Percentiles rank a stretch among this genome's conserved stretches.
These are phyloP conservation scores for Lasioglossum calceatum DNA, from an alignment of 2,888 invertebrate species.

Conservation along the genomic window DNA sequence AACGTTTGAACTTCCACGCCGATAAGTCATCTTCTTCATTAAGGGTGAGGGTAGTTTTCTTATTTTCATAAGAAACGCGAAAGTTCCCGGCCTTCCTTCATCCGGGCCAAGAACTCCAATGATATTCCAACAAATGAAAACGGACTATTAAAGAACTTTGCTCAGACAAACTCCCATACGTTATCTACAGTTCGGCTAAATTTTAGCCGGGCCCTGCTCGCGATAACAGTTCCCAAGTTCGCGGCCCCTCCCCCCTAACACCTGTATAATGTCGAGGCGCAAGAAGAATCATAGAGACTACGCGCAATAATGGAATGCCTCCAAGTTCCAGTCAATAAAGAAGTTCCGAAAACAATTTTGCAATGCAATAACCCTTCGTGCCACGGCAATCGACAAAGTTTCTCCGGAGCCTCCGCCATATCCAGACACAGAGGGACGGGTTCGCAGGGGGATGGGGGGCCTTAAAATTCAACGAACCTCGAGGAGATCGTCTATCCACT, in stretches of 20 bases:
- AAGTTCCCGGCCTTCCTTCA: background rate
- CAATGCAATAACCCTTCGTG: constrained; percentile 69
- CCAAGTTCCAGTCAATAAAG: constrained; percentile 56
- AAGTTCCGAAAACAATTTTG: constrained; percentile 65
- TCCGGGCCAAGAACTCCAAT: background rate
- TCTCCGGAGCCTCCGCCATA: constrained; percentile 23
- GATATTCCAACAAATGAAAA: constrained; percentile 3
- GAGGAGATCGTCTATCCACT: constrained; percentile 58
- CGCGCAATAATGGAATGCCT: constrained; percentile 55
- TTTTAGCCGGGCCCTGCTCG: background rate
- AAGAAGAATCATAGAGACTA: constrained; percentile 53
- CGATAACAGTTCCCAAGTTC: constrained; percentile 7
- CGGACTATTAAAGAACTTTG: constrained; percentile 3
- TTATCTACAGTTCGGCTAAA: background rate
- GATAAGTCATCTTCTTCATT: background rate
- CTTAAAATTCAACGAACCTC: constrained; percentile 69
- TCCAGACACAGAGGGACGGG: background rate
- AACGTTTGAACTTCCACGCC: background rate
- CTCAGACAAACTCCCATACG: background rate
- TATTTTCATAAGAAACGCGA: background rate
- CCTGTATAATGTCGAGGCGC: constrained; percentile 18
- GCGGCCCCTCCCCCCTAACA: background rate
- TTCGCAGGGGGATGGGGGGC: background rate
- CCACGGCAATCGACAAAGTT: constrained; percentile 58
- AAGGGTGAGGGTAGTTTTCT: background rate